These are phyloP conservation scores for Avahi laniger DNA, from an alignment of 2,797 vertebrate genomes.

Conservation along the genomic window DNA sequence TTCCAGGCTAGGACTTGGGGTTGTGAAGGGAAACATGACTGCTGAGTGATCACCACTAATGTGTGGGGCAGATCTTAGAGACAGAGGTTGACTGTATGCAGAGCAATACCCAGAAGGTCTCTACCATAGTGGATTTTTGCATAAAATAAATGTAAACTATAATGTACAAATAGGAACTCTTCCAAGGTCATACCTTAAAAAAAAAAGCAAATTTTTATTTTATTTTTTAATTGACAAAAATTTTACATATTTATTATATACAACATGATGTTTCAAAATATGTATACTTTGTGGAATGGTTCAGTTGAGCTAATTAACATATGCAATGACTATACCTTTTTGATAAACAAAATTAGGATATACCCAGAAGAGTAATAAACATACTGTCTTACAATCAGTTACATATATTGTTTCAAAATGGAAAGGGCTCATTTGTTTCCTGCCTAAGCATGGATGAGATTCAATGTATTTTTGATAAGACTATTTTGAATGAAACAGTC, in stretches of 20 bases:
- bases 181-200: background rate
- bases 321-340: background rate
- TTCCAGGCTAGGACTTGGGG: background rate
- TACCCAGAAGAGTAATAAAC: background rate
- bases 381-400: background rate
- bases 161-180: background rate
- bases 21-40: background rate
- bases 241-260: background rate
- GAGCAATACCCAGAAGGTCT: background rate
- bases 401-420: background rate
- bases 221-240: background rate
- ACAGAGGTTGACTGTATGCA: background rate
- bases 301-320: background rate
- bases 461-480: constrained; percentile 46
- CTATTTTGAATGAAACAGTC: background rate
- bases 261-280: background rate
- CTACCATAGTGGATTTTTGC: background rate
- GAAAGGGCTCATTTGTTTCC: background rate
- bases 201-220: background rate
- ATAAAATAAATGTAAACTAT: constrained; percentile 3
- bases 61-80: background rate
- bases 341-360: background rate
- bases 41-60: background rate
- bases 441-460: background rate
- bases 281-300: background rate